Evolutionary conservation across 2,113 vertebrate genomes (phyloP).

Genomic region (Paralichthys olivaceus): DNA sequence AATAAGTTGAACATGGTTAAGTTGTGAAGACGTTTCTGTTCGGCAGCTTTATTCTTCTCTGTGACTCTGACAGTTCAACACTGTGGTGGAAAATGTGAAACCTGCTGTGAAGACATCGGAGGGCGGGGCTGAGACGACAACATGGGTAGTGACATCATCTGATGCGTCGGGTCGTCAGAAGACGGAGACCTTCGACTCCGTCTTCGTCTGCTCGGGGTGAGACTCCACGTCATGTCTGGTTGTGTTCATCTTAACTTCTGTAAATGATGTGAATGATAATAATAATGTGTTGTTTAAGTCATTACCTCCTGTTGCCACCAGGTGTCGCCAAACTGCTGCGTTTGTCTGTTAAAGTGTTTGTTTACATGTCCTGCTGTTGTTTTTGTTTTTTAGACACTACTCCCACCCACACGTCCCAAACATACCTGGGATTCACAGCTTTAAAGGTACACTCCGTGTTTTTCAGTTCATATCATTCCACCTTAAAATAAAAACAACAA

Average conservation of each 20-base stretch:
- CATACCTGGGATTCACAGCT: conserved; percentile 82
- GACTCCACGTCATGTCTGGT: background rate
- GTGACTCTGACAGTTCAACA: conserved; percentile 69
- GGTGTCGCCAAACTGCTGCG: background rate
- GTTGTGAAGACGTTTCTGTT: too few relatives aligned
- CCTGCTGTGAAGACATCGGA: conserved; percentile 57
- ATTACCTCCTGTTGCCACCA: background rate
- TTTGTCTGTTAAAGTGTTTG: background rate
- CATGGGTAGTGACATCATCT: conserved; percentile 76
- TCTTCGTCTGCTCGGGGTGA: conserved; percentile 83
- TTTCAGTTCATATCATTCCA: too few relatives aligned
- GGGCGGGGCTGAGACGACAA: conserved; percentile 26
- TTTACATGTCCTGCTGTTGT: conserved; percentile 6
- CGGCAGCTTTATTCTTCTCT: too few relatives aligned
- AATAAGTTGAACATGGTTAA: too few relatives aligned
- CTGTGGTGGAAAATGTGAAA: conserved; percentile 70
- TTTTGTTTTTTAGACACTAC: conserved; percentile 79
- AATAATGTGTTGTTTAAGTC: background rate
- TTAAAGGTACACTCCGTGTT: conserved; percentile 75
- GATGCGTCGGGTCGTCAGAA: conserved; percentile 55
- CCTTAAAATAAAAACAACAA: too few relatives aligned
- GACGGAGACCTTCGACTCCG: conserved; percentile 72
- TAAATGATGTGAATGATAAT: background rate
- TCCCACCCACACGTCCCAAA: conserved; percentile 81
- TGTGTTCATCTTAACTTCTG: too few relatives aligned